Conservation (phyloP, 2,113 vertebrate genomes). For the Cisticola juncidis region DNA sequence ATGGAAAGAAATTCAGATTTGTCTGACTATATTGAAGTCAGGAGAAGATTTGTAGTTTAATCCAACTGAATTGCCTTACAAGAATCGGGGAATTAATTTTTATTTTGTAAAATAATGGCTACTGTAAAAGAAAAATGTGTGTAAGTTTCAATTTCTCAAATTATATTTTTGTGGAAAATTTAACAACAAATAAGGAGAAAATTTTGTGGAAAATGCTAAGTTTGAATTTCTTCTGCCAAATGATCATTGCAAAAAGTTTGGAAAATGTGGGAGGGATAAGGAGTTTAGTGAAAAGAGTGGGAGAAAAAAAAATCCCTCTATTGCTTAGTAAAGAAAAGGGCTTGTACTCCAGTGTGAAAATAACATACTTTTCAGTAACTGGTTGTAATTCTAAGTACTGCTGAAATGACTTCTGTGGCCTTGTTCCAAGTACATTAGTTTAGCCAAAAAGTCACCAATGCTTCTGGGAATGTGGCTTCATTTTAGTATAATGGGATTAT, state of each 20-base stretch:
- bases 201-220: not conserved
- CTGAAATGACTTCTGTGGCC: not conserved
- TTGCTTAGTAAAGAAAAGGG: not conserved
- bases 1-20: not conserved
- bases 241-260: not conserved
- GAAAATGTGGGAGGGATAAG: not conserved
- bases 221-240: not conserved
- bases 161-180: not conserved
- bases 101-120: not conserved
- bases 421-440: conserved; percentile 1
- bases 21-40: not conserved
- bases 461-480: not conserved
- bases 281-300: not conserved
- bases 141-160: not conserved
- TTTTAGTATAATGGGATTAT: conserved; percentile 17
- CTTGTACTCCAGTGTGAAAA: not conserved
- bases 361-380: not conserved
- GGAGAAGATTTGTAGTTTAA: not conserved
- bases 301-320: not conserved
- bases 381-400: not conserved
- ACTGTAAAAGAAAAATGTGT: not conserved
- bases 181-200: not conserved
- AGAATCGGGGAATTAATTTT: not conserved
- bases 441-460: not conserved
- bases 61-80: not conserved